Percentiles rank a stretch among this genome's conserved stretches.
Conservation (phyloP, 2,888 invertebrate genomes). For the Oligia latruncula region DNA sequence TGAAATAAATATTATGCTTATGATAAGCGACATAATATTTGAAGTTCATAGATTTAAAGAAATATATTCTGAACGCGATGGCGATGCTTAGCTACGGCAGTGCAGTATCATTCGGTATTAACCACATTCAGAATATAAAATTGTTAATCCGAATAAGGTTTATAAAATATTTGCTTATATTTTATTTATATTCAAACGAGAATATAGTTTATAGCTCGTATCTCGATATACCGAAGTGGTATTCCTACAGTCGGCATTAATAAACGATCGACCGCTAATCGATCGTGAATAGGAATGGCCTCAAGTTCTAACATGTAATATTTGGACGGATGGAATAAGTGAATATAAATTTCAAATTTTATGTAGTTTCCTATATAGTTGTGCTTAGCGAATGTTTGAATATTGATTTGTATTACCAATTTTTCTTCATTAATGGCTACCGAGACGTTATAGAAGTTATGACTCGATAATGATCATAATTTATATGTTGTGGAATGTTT, state of each 20-base stretch:
- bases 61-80: slow-evolving; percentile 39
- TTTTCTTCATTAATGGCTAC: slow-evolving; percentile 78
- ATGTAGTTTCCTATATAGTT: slow-evolving; percentile 74
- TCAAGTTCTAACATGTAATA: slow-evolving; percentile 75
- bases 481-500: slow-evolving; percentile 65
- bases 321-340: slow-evolving; percentile 76
- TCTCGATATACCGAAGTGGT: slow-evolving; percentile 76
- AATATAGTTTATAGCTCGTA: slow-evolving; percentile 76
- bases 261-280: slow-evolving; percentile 78
- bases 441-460: slow-evolving; percentile 67
- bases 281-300: slow-evolving; percentile 83
- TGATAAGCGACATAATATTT: slow-evolving; percentile 50
- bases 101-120: slow-evolving; percentile 57
- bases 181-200: slow-evolving; percentile 80
- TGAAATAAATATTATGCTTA: slow-evolving; percentile 56
- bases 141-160: slow-evolving; percentile 68
- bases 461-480: slow-evolving; percentile 70
- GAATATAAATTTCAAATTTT: slow-evolving; percentile 77
- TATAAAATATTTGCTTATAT: slow-evolving; percentile 78
- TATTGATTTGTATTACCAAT: slow-evolving; percentile 79
- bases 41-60: slow-evolving; percentile 52
- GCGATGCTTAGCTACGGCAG: slow-evolving; percentile 47
- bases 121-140: slow-evolving; percentile 63
- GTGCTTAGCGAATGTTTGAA: slow-evolving; percentile 72
- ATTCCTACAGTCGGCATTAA: slow-evolving; percentile 74